Evolutionary conservation across 1,140 invertebrate species (phyloP), one percentile per base, ranked within the genome.

Genomic region (Nixonia krombeini): DNA sequence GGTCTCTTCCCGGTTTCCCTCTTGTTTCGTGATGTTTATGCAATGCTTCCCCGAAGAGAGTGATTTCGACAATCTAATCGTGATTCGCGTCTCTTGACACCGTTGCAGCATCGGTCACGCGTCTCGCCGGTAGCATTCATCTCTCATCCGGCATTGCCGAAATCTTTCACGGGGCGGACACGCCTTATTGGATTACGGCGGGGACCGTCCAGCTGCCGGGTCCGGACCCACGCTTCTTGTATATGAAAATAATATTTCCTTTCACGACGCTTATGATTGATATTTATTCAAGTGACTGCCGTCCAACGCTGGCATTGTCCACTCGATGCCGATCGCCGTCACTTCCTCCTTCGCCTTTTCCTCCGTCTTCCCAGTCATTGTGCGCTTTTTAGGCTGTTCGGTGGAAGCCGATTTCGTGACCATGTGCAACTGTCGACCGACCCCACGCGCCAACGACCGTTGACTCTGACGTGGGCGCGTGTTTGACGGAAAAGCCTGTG

Each of bases 161-260:
- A 50, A 64, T 70, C 57, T 63, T 65, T 53, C 37, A 57, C 29
- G 46, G 61, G 25, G 40, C 49, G 50, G 53, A 57, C 44, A 57
- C 41, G 58, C 46, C 51, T 71, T 71, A 71, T 71, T 71, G 69
- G 69, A 71, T 71, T 71, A 71, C 62, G 53, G 6, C 23, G 41
- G 42, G 42, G 46, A 49, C 26, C 29, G 61, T 62, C 61, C 68
- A 71, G 62, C 68, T 71, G 68, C 53, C 18, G 21, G 15, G 45
- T 45, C 41, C 38, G 8, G 18, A 18, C 6, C 16, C 37, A 17
- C 37, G 37, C 7, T 1, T 40, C 1, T n/a, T 21, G 47, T 55
- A 69, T 73, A 73, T 70, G 63, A 67, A 64, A 66, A 70, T 67
- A 70, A 72, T 72, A 72, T 68, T 71, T 71, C 62, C 62, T 71